These are phyloP conservation scores for Leuctra nigra DNA, from an alignment of 2,888 invertebrate species.

Conservation along the genomic window DNA sequence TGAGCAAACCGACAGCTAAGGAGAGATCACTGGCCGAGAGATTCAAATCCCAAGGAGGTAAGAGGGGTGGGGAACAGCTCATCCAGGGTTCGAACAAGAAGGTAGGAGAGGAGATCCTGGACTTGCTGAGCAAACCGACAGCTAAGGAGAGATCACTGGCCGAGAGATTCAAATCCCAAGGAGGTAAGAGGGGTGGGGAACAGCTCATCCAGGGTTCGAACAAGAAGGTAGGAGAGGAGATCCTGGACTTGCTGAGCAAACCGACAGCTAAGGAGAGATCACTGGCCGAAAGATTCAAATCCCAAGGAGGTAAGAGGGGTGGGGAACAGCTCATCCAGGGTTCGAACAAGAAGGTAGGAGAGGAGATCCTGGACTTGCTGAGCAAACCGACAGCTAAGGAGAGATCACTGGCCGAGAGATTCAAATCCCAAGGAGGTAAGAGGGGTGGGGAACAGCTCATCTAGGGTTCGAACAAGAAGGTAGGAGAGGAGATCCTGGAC, in stretches of 20 bases:
- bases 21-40: slow-evolving; percentile 92
- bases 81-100: no score
- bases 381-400: slow-evolving; percentile 97
- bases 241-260: slow-evolving; percentile 84
- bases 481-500: slow-evolving; percentile 93
- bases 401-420: slow-evolving; percentile 88
- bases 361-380: slow-evolving; percentile 88
- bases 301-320: slow-evolving; percentile 83
- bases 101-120: slow-evolving; percentile 92
- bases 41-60: slow-evolving; percentile 90
- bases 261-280: slow-evolving; percentile 95
- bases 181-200: no score
- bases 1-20: slow-evolving; percentile 94
- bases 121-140: slow-evolving; percentile 88
- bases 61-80: no score
- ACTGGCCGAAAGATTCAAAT: slow-evolving; percentile 91
- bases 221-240: slow-evolving; percentile 93
- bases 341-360: slow-evolving; percentile 91
- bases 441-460: no score
- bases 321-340: no score
- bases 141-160: slow-evolving; percentile 94
- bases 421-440: slow-evolving; percentile 86
- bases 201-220: no score
- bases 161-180: slow-evolving; percentile 92
- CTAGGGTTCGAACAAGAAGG: slow-evolving; percentile 89